A percentile compares a stretch with the other conserved stretches of the same genome.
Conservation (phyloP, 2,888 invertebrate genomes). For the Eudemis profundana region DNA sequence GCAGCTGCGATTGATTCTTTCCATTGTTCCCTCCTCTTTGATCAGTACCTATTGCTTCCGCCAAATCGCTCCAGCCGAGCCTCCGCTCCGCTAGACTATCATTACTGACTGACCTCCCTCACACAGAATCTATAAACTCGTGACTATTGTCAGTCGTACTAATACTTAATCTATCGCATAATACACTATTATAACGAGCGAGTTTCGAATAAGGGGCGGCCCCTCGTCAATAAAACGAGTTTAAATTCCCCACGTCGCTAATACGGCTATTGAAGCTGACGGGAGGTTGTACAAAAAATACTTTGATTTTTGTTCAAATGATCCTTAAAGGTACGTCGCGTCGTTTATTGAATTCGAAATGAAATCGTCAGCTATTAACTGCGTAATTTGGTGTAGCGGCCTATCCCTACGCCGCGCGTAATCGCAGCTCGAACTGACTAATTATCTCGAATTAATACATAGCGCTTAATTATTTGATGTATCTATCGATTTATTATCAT, state of each 20-base stretch:
- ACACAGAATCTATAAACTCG: constrained; percentile 54
- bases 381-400: constrained; percentile 28
- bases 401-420: constrained; percentile 24
- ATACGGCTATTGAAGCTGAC: constrained; percentile 47
- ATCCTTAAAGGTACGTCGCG: constrained; percentile 12
- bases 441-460: constrained; percentile 35
- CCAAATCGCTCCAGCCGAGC: constrained; percentile 14
- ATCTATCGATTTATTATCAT: constrained; percentile 39
- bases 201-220: constrained; percentile 62
- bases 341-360: constrained; percentile 26
- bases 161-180: constrained; percentile 64
- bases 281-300: constrained; percentile 31
- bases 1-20: constrained; percentile 34
- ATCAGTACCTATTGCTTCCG: constrained; percentile 37
- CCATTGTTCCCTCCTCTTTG: constrained; percentile 25
- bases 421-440: constrained; percentile 26
- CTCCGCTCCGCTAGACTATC: constrained; percentile 51
- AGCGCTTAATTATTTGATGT: constrained; percentile 38
- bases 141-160: constrained; percentile 58
- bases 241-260: constrained; percentile 56
- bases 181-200: constrained; percentile 65
- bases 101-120: constrained; percentile 50
- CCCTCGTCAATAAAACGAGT: constrained; percentile 62
- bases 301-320: constrained; percentile 33
- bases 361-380: constrained; percentile 35